Conservation (phyloP, 2,888 invertebrate species). For the Drosophila borealis region DNA sequence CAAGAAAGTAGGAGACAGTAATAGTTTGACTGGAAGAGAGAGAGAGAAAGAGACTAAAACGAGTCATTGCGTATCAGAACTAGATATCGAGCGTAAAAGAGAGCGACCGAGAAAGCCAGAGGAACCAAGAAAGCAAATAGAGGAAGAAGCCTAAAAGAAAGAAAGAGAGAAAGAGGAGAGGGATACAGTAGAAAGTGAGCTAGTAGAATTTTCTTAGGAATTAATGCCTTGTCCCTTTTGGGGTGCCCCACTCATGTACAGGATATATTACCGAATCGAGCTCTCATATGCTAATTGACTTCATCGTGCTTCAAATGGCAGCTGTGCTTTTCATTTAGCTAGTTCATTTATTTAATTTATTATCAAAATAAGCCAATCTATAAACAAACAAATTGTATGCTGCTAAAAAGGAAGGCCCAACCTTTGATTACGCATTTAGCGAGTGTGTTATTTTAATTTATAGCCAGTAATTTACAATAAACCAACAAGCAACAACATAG, state of each 20-base stretch:
- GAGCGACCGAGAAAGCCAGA: neutral
- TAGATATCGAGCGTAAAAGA: neutral
- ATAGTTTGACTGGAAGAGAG: too few relatives aligned
- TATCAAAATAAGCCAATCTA: conserved; percentile 51
- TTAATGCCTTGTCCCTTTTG: too few relatives aligned
- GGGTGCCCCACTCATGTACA: neutral
- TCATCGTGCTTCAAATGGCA: conserved; percentile 7
- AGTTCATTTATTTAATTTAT: conserved; percentile 56
- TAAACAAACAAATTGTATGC: conserved; percentile 34
- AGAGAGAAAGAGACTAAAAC: too few relatives aligned
- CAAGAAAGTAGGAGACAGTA: too few relatives aligned
- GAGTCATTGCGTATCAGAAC: too few relatives aligned
- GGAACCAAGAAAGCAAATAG: too few relatives aligned
- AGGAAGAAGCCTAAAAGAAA: too few relatives aligned
- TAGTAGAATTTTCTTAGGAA: neutral
- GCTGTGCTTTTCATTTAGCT: conserved; percentile 31
- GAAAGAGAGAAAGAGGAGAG: too few relatives aligned
- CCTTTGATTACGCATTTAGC: conserved; percentile 72
- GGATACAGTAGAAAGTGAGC: neutral
- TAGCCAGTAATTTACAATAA: conserved; percentile 68
- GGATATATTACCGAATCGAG: neutral
- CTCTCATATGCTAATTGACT: conserved; percentile 15
- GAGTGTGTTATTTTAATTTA: conserved; percentile 77
- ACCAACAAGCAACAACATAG: conserved; percentile 43
- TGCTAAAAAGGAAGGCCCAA: neutral